Evolutionary conservation across 2,888 invertebrate species (phyloP).

Genomic region (Agriopis aurantiaria): DNA sequence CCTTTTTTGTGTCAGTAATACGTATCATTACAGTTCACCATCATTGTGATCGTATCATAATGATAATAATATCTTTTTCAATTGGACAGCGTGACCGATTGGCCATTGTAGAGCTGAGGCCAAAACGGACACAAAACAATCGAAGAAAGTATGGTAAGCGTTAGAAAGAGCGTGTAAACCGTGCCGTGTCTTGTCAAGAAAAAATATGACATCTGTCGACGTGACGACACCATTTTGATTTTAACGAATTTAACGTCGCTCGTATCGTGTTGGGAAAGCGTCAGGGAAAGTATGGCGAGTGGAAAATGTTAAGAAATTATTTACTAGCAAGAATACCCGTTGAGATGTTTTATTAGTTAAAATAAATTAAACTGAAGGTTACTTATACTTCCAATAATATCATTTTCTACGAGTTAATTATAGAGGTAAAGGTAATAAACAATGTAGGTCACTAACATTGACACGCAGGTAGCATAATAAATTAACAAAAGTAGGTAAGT

Average conservation of each 20-base stretch:
- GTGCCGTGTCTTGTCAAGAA: neutral
- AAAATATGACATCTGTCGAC: conserved; percentile 47
- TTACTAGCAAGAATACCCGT: neutral
- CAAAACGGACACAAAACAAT: conserved; percentile 23
- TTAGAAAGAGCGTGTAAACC: conserved; percentile 9
- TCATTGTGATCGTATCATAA: conserved; percentile 59
- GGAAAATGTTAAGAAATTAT: neutral
- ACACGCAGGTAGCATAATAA: neutral
- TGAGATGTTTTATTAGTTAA: neutral
- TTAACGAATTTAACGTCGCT: no score
- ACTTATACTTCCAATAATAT: neutral
- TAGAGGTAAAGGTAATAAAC: neutral
- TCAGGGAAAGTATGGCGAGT: conserved; percentile 2
- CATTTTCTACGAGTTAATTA: neutral
- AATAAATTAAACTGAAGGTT: neutral
- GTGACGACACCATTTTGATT: conserved; percentile 24
- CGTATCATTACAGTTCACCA: conserved; percentile 48
- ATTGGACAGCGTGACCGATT: conserved; percentile 57
- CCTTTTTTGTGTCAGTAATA: conserved; percentile 46
- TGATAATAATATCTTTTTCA: conserved; percentile 66
- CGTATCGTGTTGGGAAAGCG: neutral
- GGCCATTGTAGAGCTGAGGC: conserved; percentile 23
- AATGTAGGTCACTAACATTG: conserved; percentile 3
- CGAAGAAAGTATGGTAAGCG: conserved; percentile 29
- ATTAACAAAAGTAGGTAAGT: conserved; percentile 1